These are phyloP conservation scores for Zosterops lateralis DNA, from an alignment of 2,113 vertebrate species.

Conservation along the genomic window DNA sequence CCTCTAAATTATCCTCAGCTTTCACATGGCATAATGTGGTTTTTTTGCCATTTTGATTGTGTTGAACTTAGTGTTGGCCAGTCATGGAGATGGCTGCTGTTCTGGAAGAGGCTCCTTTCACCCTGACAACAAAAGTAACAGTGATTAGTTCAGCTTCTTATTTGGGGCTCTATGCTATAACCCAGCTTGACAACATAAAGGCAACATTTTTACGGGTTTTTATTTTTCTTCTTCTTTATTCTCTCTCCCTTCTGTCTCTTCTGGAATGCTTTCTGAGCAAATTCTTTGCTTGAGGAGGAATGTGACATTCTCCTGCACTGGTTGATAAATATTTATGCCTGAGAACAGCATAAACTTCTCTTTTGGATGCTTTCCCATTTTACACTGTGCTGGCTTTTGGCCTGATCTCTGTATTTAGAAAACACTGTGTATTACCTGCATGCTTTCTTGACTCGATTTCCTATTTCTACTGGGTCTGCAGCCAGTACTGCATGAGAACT, in stretches of 20 bases:
- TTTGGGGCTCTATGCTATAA: slow-evolving; percentile 32
- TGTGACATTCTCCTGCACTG: slow-evolving; percentile 54
- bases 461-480: slow-evolving; percentile 17
- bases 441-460: slow-evolving; percentile 58
- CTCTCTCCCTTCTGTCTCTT: slow-evolving; percentile 2
- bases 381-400: slow-evolving; percentile 64
- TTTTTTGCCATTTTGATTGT: slow-evolving; percentile 57
- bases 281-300: slow-evolving; percentile 48
- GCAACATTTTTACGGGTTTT: not conserved
- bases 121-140: slow-evolving; percentile 43
- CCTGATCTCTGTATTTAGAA: slow-evolving; percentile 66
- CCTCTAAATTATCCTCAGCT: slow-evolving; percentile 59
- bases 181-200: slow-evolving; percentile 51
- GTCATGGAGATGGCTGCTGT: not conserved
- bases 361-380: slow-evolving; percentile 65
- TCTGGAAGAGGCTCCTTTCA: slow-evolving; percentile 44
- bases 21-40: not conserved
- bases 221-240: not conserved
- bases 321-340: slow-evolving; percentile 72
- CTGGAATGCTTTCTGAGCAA: slow-evolving; percentile 57
- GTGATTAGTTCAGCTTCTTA: slow-evolving; percentile 67
- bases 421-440: slow-evolving; percentile 61
- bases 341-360: slow-evolving; percentile 53
- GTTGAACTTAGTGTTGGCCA: slow-evolving; percentile 14
- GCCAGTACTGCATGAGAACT: not conserved